Conservation (phyloP, 2,888 invertebrate species). For the Caenorhabditis sp. region DNA sequence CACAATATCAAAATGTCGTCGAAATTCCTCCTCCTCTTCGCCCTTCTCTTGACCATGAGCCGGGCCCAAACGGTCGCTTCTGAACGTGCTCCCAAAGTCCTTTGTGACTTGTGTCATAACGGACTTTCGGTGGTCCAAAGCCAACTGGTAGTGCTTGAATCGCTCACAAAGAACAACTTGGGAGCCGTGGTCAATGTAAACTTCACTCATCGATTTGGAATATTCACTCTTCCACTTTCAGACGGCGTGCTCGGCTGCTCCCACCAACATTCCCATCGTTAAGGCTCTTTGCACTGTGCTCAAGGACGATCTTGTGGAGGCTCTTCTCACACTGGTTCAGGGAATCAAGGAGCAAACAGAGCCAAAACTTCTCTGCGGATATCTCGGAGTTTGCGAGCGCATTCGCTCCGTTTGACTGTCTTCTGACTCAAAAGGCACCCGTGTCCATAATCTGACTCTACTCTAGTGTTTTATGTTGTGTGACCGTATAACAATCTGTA, state of each 20-base stretch:
- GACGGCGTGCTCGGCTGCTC: conserved; percentile 29
- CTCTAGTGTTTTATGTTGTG: background rate
- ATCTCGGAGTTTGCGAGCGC: conserved; percentile 15
- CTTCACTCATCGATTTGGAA: background rate
- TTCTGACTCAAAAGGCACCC: no score
- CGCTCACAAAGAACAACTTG: conserved; percentile 16
- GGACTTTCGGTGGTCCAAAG: conserved; percentile 28
- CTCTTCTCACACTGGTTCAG: conserved; percentile 30
- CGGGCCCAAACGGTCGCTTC: no score
- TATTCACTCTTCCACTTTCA: background rate
- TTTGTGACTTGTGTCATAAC: conserved; percentile 25
- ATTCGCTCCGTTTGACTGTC: no score
- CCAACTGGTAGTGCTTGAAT: conserved; percentile 25
- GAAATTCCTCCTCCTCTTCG: background rate
- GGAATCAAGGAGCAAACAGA: conserved; percentile 32
- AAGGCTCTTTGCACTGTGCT: conserved; percentile 38
- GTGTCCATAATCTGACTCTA: no score
- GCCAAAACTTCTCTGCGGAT: conserved; percentile 26
- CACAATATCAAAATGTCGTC: no score
- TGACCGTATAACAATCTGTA: no score
- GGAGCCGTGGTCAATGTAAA: conserved; percentile 15
- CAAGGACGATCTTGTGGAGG: conserved; percentile 32
- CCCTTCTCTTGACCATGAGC: background rate
- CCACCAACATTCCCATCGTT: conserved; percentile 38
- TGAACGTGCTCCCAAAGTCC: conserved; percentile 2